phyloP scores from a whole-genome alignment of 2,888 invertebrate genomes.

The Corythucha ciliata region DNA sequence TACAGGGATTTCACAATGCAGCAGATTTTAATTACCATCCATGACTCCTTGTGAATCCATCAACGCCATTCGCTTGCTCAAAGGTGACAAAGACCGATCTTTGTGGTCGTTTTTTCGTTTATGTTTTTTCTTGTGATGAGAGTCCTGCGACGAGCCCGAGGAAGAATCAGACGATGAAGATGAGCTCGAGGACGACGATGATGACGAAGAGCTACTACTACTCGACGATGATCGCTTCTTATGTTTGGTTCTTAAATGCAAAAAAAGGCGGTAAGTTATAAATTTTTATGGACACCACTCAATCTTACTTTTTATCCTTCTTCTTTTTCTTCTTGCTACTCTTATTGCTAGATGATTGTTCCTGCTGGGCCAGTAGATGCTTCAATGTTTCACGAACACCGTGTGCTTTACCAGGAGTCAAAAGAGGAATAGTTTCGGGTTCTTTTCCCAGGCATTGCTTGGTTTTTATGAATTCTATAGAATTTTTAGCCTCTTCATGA shows the following conservation, averaged over 20 bases:
- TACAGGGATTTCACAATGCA: neutral
- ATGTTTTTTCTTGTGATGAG: constrained; percentile 33
- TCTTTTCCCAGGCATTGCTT: constrained; percentile 44
- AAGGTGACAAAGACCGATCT: constrained; percentile 64
- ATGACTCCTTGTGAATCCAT: constrained; percentile 45
- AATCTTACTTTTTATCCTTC: constrained; percentile 32
- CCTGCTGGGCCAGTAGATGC: constrained; percentile 49
- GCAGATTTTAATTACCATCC: constrained; percentile 19
- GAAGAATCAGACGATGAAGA: constrained; percentile 46
- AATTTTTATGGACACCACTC: neutral
- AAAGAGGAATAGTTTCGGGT: constrained; percentile 46
- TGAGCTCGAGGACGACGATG: constrained; percentile 49
- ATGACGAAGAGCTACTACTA: constrained; percentile 42
- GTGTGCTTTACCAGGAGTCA: constrained; percentile 48
- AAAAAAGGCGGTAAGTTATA: neutral
- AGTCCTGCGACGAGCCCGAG: constrained; percentile 31
- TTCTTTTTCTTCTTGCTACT: constrained; percentile 45
- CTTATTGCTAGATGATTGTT: constrained; percentile 40
- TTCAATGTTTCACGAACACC: constrained; percentile 59
- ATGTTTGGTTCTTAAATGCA: constrained; percentile 25
- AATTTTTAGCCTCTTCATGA: constrained; percentile 79
- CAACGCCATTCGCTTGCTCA: constrained; percentile 74
- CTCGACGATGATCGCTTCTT: constrained; percentile 30
- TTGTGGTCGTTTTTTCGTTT: constrained; percentile 40
- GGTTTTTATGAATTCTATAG: constrained; percentile 68